A percentile compares a stretch with the other conserved stretches of the same genome.
These are phyloP conservation scores for Trichopria drosophilae DNA, from an alignment of 2,888 invertebrate species.

Conservation along the genomic window DNA sequence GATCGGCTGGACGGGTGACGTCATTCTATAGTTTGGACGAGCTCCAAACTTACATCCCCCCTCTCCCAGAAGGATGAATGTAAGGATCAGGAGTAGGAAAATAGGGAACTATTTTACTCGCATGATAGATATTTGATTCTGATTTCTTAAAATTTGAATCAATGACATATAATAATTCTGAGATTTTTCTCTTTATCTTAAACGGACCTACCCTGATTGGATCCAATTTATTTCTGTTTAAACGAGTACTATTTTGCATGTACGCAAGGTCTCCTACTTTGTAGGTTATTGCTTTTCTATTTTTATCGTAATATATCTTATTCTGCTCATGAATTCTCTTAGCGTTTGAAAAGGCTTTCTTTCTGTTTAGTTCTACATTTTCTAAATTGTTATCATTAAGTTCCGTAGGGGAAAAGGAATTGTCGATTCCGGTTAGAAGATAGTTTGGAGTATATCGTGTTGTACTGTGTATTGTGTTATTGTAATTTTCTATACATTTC, in stretches of 20 bases:
- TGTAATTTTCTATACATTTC: conserved; percentile 40
- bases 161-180: conserved; percentile 24
- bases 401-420: conserved; percentile 26
- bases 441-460: conserved; percentile 38
- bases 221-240: conserved; percentile 30
- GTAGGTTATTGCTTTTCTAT: conserved; percentile 9
- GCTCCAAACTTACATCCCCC: too few relatives aligned
- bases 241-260: conserved; percentile 27
- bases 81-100: conserved; percentile 7
- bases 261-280: conserved; percentile 29
- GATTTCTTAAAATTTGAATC: conserved; percentile 21
- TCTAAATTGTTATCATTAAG: conserved; percentile 29
- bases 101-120: conserved; percentile 24
- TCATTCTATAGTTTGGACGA: too few relatives aligned
- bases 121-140: conserved; percentile 10
- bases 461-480: conserved; percentile 38
- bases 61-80: neutral
- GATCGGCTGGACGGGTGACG: too few relatives aligned
- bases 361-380: conserved; percentile 33
- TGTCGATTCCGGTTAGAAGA: conserved; percentile 35
- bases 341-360: conserved; percentile 36
- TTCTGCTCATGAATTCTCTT: conserved; percentile 25
- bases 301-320: conserved; percentile 29
- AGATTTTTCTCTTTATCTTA: conserved; percentile 28
- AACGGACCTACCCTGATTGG: conserved; percentile 23